These are phyloP conservation scores for Anoura caudifer DNA, from an alignment of 2,113 vertebrate species.

Conservation along the genomic window DNA sequence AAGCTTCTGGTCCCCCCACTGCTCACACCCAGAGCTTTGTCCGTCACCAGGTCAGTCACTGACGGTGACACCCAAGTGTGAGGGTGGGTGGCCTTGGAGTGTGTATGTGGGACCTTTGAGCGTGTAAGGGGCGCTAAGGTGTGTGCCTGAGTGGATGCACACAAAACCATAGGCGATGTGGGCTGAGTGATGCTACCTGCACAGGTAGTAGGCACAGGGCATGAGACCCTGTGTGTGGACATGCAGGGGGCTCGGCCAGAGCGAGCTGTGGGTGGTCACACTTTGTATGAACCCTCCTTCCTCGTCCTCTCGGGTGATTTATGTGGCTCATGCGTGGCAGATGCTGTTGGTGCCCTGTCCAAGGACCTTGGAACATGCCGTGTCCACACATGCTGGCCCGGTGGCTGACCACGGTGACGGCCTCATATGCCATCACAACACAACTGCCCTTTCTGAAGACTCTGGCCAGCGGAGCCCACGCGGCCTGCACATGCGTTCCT, in stretches of 20 bases:
- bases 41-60: not conserved
- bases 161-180: not conserved
- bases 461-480: not conserved
- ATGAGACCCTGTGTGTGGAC: not conserved
- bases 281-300: not conserved
- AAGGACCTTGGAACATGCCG: rapidly evolving
- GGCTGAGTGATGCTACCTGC: rapidly evolving
- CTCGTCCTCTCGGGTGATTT: not conserved
- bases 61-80: not conserved
- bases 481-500: not conserved
- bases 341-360: not conserved
- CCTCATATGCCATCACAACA: not conserved
- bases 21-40: not conserved
- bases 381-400: not conserved
- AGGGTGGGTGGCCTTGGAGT: too few species aligned
- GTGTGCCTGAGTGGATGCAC: not conserved
- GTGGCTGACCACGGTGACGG: not conserved
- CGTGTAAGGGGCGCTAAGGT: not conserved
- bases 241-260: not conserved
- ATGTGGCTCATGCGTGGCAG: not conserved
- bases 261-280: not conserved
- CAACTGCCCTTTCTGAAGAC: not conserved
- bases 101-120: not conserved
- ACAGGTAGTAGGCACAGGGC: not conserved
- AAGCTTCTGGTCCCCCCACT: not conserved